These are phyloP conservation scores for Mesorhabditis sp. DNA, from an alignment of 2,888 invertebrate species.

Conservation along the genomic window DNA sequence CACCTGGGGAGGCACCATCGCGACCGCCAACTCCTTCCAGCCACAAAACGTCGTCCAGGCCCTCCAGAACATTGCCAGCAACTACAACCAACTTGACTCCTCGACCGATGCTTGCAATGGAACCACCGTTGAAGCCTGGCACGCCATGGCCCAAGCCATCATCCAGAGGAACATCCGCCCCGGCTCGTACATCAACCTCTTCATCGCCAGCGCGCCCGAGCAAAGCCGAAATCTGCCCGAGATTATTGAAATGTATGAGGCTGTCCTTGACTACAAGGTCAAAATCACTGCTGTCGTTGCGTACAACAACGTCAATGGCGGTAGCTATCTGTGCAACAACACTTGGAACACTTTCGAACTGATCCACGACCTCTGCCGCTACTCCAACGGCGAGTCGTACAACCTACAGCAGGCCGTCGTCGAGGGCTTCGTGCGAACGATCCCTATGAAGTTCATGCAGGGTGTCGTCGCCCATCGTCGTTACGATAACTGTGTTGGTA, in stretches of 20 bases:
- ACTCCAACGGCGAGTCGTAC: not conserved
- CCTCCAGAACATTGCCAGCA: conserved; percentile 15
- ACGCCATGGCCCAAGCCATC: conserved; percentile 29
- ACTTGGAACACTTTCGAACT: not conserved
- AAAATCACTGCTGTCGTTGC: not conserved
- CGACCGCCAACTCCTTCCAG: conserved; percentile 18
- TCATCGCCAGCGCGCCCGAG: conserved; percentile 17
- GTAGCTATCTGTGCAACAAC: not conserved
- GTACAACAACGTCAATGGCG: not conserved
- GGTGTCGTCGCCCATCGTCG: conserved; percentile 24
- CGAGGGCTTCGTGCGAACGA: conserved; percentile 14
- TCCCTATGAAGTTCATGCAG: conserved; percentile 31
- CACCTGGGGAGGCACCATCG: conserved; percentile 36
- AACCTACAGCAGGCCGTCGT: not conserved
- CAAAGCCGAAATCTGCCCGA: not conserved
- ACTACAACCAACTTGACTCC: not conserved
- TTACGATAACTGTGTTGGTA: conserved; percentile 20
- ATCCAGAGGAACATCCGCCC: conserved; percentile 20
- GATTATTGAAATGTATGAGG: not conserved
- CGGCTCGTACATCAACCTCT: conserved; percentile 36
- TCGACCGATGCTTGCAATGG: not conserved
- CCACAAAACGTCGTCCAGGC: conserved; percentile 19
- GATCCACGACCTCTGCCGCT: not conserved
- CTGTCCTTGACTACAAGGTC: not conserved
- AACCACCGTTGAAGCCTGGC: conserved; percentile 21